These are phyloP conservation scores for Chelon auratus DNA, from an alignment of 2,797 vertebrate species.

Conservation along the genomic window DNA sequence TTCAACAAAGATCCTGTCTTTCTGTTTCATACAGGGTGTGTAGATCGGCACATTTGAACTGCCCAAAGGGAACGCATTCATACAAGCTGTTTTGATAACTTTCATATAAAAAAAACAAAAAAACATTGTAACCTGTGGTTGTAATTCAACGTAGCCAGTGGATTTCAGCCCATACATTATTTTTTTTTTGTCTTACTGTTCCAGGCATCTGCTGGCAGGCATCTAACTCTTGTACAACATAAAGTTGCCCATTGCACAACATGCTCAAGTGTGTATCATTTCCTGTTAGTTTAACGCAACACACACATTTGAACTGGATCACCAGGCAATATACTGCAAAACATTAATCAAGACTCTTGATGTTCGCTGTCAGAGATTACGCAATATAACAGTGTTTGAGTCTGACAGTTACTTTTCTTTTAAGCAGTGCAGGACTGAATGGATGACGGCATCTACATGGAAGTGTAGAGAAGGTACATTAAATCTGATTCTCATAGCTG, in stretches of 20 bases:
- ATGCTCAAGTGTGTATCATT: neutral
- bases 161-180: slow-evolving; percentile 2
- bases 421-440: neutral
- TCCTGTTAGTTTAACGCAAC: neutral
- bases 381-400: neutral
- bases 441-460: neutral
- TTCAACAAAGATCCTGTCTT: too few relatives aligned
- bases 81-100: slow-evolving; percentile 3
- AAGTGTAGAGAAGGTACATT: neutral
- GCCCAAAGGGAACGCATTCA: neutral
- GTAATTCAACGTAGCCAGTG: neutral
- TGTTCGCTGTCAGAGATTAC: neutral
- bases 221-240: neutral
- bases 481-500: neutral
- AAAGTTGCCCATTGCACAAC: neutral
- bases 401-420: neutral
- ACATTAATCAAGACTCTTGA: neutral
- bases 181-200: slow-evolving; percentile 5
- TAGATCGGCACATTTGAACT: neutral
- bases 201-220: neutral
- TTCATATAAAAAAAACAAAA: neutral
- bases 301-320: neutral
- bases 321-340: neutral
- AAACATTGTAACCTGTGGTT: neutral
- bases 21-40: too few relatives aligned